Evolutionary conservation across 2,888 invertebrate genomes (phyloP), one percentile per base, ranked within the genome.

Genomic region (Periphyllus acericola): DNA sequence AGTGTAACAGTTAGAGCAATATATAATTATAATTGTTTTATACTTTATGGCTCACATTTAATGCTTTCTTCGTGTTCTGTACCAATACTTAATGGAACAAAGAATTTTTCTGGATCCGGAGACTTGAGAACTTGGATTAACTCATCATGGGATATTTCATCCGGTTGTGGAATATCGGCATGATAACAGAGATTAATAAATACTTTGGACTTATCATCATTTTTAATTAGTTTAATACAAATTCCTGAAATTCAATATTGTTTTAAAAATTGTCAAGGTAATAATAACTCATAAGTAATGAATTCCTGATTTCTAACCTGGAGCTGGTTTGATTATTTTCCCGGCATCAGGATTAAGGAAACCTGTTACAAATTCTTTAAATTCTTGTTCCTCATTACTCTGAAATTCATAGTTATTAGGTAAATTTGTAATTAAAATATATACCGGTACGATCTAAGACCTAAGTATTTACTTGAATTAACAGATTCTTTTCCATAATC

Each of bases 1-100:
- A 46, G 14, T 2, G 46, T 11, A 46, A 46, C 11, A 11, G 14
- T 46, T 1, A 46, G 0, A 46, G 14, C n/a, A n/a, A n/a, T 14
- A 46, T 46, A 46, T 46, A 1, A 46, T 46, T 46, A 46, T 2
- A 46, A 46, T 46, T 46, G n/a, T 46, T 46, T 46, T 19, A 46
- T 29, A 52, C 8, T 55, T 66, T n/a, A 6, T 68, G 4, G 90
- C 90, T 90, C 90, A 93, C 94, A 93, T 91, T 96, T 97, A 91
- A 97, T 97, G 36, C 92, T 92, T 91, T 96, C n/a, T 11, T 93
- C 93, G 90, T 95, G 94, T 11, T 96, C 94, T 91, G 95, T 95
- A 0, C 97, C 97, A 89, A 98, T 95, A 91, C 97, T 97, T 96
- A 98, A 96, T 0, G 98, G 98, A 76, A 98, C 94, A 89, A 95